These are phyloP conservation scores for Gobio occitaniae DNA, from an alignment of 2,797 vertebrate genomes.

Conservation along the genomic window DNA sequence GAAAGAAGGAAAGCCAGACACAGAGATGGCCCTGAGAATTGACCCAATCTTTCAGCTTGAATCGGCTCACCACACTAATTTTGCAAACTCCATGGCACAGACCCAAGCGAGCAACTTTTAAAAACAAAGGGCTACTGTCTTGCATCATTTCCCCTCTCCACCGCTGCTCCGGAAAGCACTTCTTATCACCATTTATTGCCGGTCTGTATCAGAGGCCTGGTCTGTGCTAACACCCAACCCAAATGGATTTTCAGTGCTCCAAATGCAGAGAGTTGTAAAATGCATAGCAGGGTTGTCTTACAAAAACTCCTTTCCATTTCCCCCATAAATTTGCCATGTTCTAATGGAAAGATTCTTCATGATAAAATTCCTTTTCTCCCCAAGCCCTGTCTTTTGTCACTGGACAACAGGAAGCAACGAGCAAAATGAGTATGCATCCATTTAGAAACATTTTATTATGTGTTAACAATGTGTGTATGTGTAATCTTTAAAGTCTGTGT, in stretches of 20 bases:
- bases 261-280: slow-evolving; percentile 53
- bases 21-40: slow-evolving; percentile 61
- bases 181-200: slow-evolving; percentile 79
- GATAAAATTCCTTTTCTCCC: slow-evolving; percentile 29
- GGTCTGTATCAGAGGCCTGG: slow-evolving; percentile 58
- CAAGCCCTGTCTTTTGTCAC: slow-evolving; percentile 13
- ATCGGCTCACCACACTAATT: slow-evolving; percentile 77
- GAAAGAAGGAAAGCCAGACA: slow-evolving; percentile 7
- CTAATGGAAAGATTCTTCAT: slow-evolving; percentile 52
- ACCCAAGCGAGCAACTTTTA: slow-evolving; percentile 75
- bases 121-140: slow-evolving; percentile 84
- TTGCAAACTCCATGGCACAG: slow-evolving; percentile 75
- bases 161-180: slow-evolving; percentile 70
- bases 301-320: slow-evolving; percentile 40
- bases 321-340: slow-evolving; percentile 54
- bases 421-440: not conserved
- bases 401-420: slow-evolving; percentile 9
- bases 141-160: slow-evolving; percentile 75
- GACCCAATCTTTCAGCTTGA: slow-evolving; percentile 69
- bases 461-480: not conserved
- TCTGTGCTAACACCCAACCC: slow-evolving; percentile 61
- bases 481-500: not conserved
- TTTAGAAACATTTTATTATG: not conserved
- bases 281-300: slow-evolving; percentile 26
- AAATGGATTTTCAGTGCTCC: slow-evolving; percentile 57